Base-by-base conservation (phyloP, 2,113 vertebrate genomes). In the Sceloporus undulatus region DNA sequence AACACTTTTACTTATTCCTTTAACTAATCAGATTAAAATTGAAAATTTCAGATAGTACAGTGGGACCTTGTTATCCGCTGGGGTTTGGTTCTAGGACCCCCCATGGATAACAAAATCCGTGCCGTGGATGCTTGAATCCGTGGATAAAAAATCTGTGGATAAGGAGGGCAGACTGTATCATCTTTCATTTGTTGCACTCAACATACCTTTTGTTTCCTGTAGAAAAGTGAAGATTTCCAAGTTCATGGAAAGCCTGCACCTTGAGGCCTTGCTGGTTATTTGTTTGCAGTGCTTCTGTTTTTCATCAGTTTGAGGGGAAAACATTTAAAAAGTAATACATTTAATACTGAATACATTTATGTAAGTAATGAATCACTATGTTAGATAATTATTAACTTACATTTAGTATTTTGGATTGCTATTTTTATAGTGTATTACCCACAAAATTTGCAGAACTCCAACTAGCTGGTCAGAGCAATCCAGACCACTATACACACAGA, bases 181-280 rank as follows among this genome's bases (percentile, higher is more conserved):
- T 86, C 84, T 78, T 90, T 6, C 59, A 87, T 1, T n/a, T 73
- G n/a, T 23, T 92, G 74, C 88, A 2, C 29, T 73, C 68, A 73
- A 10, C 8, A 75, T 97, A 99, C 99, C 97, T 97, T 95, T 94
- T 97, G 94, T 98, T 98, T 94, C 96, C 96, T 29, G 94, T 95
- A 78, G 97, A 99, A 91, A 98, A 94, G 40, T 98, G 96, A 88
- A 99, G 96, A 96, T 97, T 98, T 95, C 98, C 99, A 89, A 98
- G 96, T 90, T 98, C 98, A 93, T 98, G 98, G 70, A 99, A 93
- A 4, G 97, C 97, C 94, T 98, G 97, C 85, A 98, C 97, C 85
- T 95, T 97, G 85, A 99, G 98, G 70, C 97, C 97, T 89, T 95
- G 95, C 83, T 97, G 96, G 68, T 94, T 94, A 87, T 94, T 97